These are phyloP conservation scores for Hemitrygon akajei DNA, from an alignment of 2,797 vertebrate species.

Conservation along the genomic window DNA sequence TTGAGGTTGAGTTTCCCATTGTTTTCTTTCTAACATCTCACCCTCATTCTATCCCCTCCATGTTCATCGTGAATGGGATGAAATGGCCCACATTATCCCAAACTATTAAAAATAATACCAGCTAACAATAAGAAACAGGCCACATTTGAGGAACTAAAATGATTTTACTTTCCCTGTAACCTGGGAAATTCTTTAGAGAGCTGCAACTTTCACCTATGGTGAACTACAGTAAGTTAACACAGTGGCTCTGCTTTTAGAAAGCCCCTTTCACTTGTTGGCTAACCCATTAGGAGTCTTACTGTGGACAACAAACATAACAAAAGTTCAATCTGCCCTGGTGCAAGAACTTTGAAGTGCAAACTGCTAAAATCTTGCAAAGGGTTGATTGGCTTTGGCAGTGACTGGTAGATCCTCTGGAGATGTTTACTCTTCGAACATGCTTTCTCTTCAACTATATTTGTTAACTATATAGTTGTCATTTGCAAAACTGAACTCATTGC, in stretches of 20 bases:
- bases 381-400: not conserved
- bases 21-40: not conserved
- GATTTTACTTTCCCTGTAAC: not conserved
- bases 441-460: not conserved
- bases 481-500: not conserved
- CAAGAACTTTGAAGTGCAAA: not conserved
- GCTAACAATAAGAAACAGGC: not conserved
- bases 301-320: not conserved
- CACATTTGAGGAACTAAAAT: not conserved
- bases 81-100: not conserved
- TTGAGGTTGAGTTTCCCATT: too few relatives aligned
- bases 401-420: not conserved
- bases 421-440: not conserved
- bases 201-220: not conserved
- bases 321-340: not conserved
- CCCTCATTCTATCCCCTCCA: not conserved
- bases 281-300: not conserved
- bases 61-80: not conserved
- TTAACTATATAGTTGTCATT: not conserved
- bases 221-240: too few relatives aligned
- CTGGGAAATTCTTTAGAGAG: not conserved
- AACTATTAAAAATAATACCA: not conserved
- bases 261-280: too few relatives aligned
- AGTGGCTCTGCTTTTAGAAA: not conserved
- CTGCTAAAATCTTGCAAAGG: not conserved